Base-by-base conservation (phyloP, 2,888 invertebrate genomes). In the Caenorhabditis angaria region DNA sequence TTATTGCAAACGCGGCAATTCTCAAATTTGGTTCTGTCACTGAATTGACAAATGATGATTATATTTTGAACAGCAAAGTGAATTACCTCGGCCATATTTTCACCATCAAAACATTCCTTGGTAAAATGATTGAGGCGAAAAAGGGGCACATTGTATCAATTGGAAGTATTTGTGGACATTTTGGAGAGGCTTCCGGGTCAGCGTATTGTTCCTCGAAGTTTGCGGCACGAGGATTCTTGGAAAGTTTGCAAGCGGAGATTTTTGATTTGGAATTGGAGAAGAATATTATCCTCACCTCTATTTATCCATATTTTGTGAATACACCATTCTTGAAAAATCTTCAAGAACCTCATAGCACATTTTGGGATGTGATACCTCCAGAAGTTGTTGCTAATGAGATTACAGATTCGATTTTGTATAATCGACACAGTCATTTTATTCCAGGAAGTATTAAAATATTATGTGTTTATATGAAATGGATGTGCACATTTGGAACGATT, bases 151-250 rank as follows among this genome's bases (percentile, higher is more conserved):
- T 77, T 20, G 70, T 74, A 5, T 65, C 70, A 12, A 59, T 77
- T 32, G 73, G 73, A n/a, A 67, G 67, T 10, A 77, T 77, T 35
- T 77, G 77, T 50, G 70, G 77, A 25, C 73, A 74, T 29, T 77
- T 64, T 58, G 77, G 77, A 24, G 77, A 77, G 27, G 59, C 70
- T 32, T 65, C 53, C n/a, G 77, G 77, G 48, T 70, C 77, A 3
- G 77, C 77, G 12, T 77, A 77, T 56, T 77, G 77, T 35, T 65
- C 73, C 0, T 74, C 77, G 25, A 77, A 77, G 51, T 77, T 77
- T 53, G 77, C 77, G 1, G 57, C 61, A 20, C 64, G 77, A 5
- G 77, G 77, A 2, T 74, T 77, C 55, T 61, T 70, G 62, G 77
- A 77, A 47, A 64, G 68, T 18, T 63, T 77, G 1, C 77, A 74